Evolutionary conservation across 1,140 invertebrate species (phyloP).

Genomic region (Bombus difficillimus): DNA sequence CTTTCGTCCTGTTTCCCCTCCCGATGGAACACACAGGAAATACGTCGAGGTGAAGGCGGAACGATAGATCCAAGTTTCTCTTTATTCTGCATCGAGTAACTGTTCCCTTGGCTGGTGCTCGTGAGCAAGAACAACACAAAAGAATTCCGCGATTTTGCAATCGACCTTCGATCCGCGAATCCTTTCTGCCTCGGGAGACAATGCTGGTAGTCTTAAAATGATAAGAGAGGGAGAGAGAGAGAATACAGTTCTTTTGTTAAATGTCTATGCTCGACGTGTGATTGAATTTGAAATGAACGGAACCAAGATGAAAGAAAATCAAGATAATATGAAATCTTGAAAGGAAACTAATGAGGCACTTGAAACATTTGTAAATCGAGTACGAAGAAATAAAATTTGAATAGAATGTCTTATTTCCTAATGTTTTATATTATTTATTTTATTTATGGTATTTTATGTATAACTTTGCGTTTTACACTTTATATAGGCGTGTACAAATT

Average conservation of each 20-base stretch:
- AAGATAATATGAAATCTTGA: background rate
- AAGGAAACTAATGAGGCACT: too few relatives aligned
- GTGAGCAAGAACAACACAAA: constrained; percentile 20
- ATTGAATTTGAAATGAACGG: background rate
- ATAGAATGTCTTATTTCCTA: too few relatives aligned
- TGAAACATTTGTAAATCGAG: too few relatives aligned
- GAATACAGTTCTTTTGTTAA: too few relatives aligned
- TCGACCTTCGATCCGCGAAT: constrained; percentile 2
- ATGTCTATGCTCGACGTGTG: background rate
- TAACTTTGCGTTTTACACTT: background rate
- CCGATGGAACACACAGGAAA: constrained; percentile 15
- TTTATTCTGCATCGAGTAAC: constrained; percentile 53
- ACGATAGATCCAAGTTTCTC: constrained; percentile 59
- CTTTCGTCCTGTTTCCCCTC: background rate
- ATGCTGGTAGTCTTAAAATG: background rate
- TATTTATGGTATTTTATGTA: background rate
- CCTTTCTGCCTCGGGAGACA: background rate
- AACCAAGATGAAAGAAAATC: background rate
- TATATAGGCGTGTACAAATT: too few relatives aligned
- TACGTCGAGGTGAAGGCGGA: constrained; percentile 31
- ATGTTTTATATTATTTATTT: background rate
- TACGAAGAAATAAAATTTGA: too few relatives aligned
- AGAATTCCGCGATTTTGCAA: constrained; percentile 25
- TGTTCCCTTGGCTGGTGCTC: background rate
- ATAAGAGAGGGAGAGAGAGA: background rate